These are phyloP conservation scores for Carapus acus DNA, from an alignment of 2,797 vertebrate species.

Conservation along the genomic window DNA sequence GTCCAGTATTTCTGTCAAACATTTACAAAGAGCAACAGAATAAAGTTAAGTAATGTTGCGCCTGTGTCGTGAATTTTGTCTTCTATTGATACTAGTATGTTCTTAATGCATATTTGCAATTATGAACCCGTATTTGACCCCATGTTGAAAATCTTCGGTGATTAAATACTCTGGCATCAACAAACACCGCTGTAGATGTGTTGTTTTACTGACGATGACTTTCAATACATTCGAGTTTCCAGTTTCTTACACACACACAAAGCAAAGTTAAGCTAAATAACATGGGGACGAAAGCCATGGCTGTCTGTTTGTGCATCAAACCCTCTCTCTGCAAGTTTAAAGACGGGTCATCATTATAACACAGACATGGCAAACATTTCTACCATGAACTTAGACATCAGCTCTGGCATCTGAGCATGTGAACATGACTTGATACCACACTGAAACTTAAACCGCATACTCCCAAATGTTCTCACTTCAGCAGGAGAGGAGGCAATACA, in stretches of 20 bases:
- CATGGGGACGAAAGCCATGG: conserved; percentile 13
- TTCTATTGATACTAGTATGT: too few relatives aligned
- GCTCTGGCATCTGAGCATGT: conserved; percentile 14
- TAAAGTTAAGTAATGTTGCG: conserved; percentile 57
- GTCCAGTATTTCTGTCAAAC: conserved; percentile 54
- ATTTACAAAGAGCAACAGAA: conserved; percentile 66
- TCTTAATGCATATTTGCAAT: too few relatives aligned
- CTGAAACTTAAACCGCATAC: neutral
- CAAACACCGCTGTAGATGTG: too few relatives aligned
- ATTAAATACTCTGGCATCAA: too few relatives aligned
- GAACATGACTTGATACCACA: conserved; percentile 9
- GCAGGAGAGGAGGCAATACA: too few relatives aligned
- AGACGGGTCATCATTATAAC: conserved; percentile 73
- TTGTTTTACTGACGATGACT: conserved; percentile 36
- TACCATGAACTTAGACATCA: conserved; percentile 10
- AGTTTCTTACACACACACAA: conserved; percentile 3
- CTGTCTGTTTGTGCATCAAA: conserved; percentile 64
- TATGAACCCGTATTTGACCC: too few relatives aligned
- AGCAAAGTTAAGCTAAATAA: conserved; percentile 16
- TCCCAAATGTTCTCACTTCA: too few relatives aligned
- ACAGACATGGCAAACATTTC: conserved; percentile 35
- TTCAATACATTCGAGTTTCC: neutral
- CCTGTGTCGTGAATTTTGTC: too few relatives aligned
- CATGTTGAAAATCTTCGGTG: too few relatives aligned
- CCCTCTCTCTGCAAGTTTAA: conserved; percentile 73